Evolutionary conservation across 2,113 vertebrate species (phyloP), one percentile per base, ranked within the genome.

Genomic region (Scolopax mira): DNA sequence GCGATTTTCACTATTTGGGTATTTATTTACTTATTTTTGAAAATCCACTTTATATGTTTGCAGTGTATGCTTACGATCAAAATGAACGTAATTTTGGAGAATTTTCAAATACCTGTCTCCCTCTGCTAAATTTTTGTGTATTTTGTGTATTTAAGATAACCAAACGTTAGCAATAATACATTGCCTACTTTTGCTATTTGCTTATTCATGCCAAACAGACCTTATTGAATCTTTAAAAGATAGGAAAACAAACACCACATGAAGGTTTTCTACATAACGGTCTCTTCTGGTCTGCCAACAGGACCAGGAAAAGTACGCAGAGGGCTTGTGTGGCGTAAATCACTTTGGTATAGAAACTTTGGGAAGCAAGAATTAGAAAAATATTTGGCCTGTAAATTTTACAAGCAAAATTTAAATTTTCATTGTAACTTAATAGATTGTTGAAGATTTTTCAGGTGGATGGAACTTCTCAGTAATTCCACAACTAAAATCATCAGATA

Each of bases 261-360:
- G 46, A 91, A 79, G 41, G 37, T 16, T n/a, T 79, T 27, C 55
- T 52, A 46, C 28, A 94, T 69, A 96, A 79, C 17, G 70, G 46
- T 71, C 42, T 94, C 67, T 96, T 95, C 57, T 37, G 19, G 77
- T 82, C 52, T 90, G 44, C 33, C 28, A 35, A 46, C 7, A 91
- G 78, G 64, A 90, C 52, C 73, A 81, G 80, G 65, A 90, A 88
- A 95, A 85, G 46, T n/a, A 57, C 46, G 58, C 66, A 54, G 30
- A 8, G 35, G 17, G 48, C 28, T 85, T 80, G 17, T 58, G 46
- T 61, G 39, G 37, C 33, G 35, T 62, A 44, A 93, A 69, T 23
- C n/a, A 13, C 66, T 92, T 89, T 69, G 54, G 65, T 61, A 58
- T 3, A 78, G 65, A 82, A 91, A 55, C 25, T 22, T 58, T 15